Evolutionary conservation across 2,113 vertebrate species (phyloP).

Genomic region (Gobiocypris rarus): DNA sequence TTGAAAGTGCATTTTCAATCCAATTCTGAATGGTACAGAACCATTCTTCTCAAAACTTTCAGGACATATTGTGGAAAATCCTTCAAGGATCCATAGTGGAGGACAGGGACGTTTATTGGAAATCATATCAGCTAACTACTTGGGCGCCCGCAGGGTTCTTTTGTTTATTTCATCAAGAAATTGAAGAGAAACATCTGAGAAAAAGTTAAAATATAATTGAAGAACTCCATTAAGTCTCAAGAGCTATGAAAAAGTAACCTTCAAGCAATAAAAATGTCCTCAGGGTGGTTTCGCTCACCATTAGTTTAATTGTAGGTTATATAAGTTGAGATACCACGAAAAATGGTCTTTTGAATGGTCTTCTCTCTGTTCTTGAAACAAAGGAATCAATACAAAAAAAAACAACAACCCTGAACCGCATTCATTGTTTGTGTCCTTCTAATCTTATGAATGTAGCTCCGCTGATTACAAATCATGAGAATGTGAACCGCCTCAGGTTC

Average conservation of each 20-base stretch:
- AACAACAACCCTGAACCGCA: not conserved
- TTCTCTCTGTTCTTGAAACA: not conserved
- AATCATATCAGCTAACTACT: not conserved
- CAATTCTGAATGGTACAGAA: not conserved
- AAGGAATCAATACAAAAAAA: slow-evolving; percentile 29
- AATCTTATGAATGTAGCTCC: slow-evolving; percentile 20
- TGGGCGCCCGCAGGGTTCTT: not conserved
- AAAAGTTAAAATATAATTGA: not conserved
- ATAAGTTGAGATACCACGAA: not conserved
- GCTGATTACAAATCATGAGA: slow-evolving; percentile 21
- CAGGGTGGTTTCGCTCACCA: slow-evolving; percentile 5
- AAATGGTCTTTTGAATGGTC: not conserved
- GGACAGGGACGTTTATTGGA: not conserved
- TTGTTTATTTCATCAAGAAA: not conserved
- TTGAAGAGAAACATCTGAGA: not conserved
- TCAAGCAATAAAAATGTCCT: slow-evolving; percentile 12
- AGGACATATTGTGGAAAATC: not conserved
- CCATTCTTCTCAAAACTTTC: not conserved
- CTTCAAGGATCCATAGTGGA: not conserved
- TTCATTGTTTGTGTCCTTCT: slow-evolving; percentile 12
- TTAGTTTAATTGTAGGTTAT: slow-evolving; percentile 14
- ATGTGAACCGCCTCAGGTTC: not conserved
- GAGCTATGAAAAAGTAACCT: not conserved
- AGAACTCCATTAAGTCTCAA: slow-evolving; percentile 10
- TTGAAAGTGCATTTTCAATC: not conserved